Evolutionary conservation across 2,113 vertebrate genomes (phyloP).

Genomic region (Lasiurus cinereus): DNA sequence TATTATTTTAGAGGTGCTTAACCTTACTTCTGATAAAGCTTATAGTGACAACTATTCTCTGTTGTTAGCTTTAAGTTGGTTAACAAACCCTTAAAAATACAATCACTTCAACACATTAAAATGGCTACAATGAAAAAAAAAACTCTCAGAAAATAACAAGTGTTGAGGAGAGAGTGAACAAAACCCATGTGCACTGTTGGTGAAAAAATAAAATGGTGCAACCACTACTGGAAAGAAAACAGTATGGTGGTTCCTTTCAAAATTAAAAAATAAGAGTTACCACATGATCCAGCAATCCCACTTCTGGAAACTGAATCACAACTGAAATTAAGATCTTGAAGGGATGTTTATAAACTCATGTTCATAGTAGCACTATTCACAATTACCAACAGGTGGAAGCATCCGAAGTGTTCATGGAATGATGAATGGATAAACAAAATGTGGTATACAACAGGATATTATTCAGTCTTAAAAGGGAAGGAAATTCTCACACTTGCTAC

Average conservation of each 20-base stretch:
- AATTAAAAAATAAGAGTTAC: background rate
- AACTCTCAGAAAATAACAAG: background rate
- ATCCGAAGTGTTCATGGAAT: background rate
- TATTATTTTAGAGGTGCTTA: conserved; percentile 49
- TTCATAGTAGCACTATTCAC: background rate
- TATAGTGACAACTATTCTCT: conserved; percentile 3
- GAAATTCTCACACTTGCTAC: background rate
- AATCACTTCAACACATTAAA: conserved; percentile 3
- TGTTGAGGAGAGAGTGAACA: background rate
- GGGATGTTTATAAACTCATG: background rate
- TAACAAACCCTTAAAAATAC: conserved; percentile 34
- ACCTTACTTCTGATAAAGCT: conserved; percentile 30
- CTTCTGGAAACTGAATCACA: background rate
- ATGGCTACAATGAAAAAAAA: background rate
- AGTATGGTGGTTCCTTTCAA: background rate
- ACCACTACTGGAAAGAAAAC: background rate
- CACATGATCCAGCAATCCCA: conserved; percentile 9
- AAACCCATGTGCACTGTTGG: background rate
- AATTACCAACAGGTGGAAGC: conserved; percentile 1
- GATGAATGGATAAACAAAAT: background rate
- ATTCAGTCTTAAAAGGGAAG: conserved; percentile 43
- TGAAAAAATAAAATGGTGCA: conserved; percentile 11
- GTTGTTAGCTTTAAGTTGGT: conserved; percentile 22
- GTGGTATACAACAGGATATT: background rate
- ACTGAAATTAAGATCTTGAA: background rate